Base-by-base conservation (phyloP, 2,797 vertebrate genomes). In the Todus mexicanus region DNA sequence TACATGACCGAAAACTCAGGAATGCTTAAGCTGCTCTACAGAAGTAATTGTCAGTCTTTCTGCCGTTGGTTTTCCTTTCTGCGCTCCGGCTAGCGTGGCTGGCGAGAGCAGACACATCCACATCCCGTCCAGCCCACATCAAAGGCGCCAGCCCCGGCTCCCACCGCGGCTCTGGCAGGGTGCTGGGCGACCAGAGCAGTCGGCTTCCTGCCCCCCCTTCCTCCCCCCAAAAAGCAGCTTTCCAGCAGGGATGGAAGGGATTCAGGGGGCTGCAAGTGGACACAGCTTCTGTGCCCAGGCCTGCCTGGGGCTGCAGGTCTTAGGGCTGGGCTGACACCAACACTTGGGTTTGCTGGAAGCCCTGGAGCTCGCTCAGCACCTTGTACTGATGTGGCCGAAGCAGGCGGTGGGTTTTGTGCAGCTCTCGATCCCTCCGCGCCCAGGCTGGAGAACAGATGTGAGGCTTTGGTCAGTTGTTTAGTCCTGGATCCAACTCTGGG, bases 81-180 rank as follows among this genome's bases (percentile, higher is more conserved):
- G 88, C 1, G 8, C 84, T 66, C 57, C 4, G 31, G 86, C 72
- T 45, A n/a, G 82, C 8, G 8, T 29, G 82, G 82, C 87, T 91
- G 78, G 79, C 7, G 69, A 61, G 92, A 87, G 71, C 84, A 93
- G 94, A 73, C 70, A 3, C 87, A 82, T 84, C 93, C 95, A n/a
- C 92, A 95, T 96, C 92, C 95, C 40, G 2, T 93, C 90, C 94
- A 84, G 89, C 92, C 92, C 93, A 95, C 88, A 93, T 95, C 94
- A 94, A 95, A 95, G 87, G 68, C 33, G 0, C 3, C 10, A 80
- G 64, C n/a, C 53, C 42, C 7, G 2, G 69, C 92, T 89, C 88
- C 76, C 10, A 12, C 27, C 12, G 2, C 11, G 10, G 48, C 38
- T 71, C 79, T 92, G 90, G 50, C 65, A 80, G 60, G 71, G 74